Evolutionary conservation across 2,797 vertebrate species (phyloP).

Genomic region (Macropus fuliginosus): DNA sequence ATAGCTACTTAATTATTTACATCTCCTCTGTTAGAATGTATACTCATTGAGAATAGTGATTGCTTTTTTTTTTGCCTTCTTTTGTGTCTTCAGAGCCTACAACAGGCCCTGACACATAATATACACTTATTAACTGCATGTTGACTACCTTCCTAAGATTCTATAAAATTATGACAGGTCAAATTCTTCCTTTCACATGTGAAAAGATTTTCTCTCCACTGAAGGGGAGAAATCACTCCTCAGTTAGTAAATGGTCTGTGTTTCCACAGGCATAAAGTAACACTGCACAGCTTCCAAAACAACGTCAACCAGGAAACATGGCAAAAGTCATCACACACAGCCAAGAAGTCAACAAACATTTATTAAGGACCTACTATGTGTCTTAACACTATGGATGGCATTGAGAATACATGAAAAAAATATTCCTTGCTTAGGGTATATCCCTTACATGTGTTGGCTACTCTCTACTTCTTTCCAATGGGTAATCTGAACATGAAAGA

Average conservation of each 20-base stretch:
- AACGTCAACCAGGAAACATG: neutral
- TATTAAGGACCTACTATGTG: neutral
- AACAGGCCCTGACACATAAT: neutral
- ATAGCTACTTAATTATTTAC: neutral
- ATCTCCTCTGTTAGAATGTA: neutral
- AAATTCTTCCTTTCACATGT: neutral
- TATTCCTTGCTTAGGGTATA: neutral
- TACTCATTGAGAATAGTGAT: neutral
- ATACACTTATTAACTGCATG: neutral
- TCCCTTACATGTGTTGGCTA: neutral
- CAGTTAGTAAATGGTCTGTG: neutral
- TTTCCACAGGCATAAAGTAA: neutral
- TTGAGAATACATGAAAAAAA: neutral
- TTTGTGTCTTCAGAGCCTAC: neutral
- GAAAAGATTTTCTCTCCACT: neutral
- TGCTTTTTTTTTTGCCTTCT: neutral
- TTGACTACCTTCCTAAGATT: neutral
- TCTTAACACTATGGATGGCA: neutral
- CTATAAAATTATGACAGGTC: neutral
- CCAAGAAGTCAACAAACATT: neutral
- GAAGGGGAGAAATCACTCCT: neutral
- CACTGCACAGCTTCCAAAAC: neutral
- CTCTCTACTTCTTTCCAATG: neutral
- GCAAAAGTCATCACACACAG: neutral
- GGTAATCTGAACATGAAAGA: neutral